Evolutionary conservation across 2,113 vertebrate species (phyloP), one percentile per base, ranked within the genome.

Genomic region (Pampusana beccarii): DNA sequence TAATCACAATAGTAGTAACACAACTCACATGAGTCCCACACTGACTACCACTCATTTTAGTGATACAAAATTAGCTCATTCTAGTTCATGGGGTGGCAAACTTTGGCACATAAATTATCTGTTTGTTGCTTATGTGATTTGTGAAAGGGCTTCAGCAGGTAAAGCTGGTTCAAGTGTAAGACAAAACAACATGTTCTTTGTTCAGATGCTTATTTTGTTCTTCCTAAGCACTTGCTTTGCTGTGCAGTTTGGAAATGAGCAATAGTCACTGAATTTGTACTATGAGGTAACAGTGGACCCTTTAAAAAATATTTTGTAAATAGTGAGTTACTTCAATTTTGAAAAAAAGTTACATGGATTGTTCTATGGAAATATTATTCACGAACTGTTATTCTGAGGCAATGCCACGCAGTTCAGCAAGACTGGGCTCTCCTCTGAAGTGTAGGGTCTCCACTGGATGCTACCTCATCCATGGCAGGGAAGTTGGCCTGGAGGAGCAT

Each of bases 151-250:
- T 86, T 78, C 53, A 28, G 40, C 44, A 79, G 50, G 78, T 94
- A 88, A 85, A 82, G 53, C 50, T 61, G n/a, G 9, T 58, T 88
- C 54, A 80, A 83, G 46, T 85, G 28, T 87, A 58, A 34, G 40
- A 79, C 31, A 56, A 91, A 94, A 95, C 85, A 24, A 79, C 26
- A 26, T 71, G 78, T 96, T 91, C 88, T 96, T 74, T 91, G 50
- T 87, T 77, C 80, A 73, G 66, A 57, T 73, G 70, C 20, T 96
- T 73, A 81, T 94, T 88, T 48, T 96, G 83, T 67, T 93, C 66
- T 89, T 87, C 21, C 57, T 79, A 46, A 11, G 29, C 36, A 71
- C 38, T 87, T 74, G 61, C 53, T 65, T 67, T 95, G 83, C 61
- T 1, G 2, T 42, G 29, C 40, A 54, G 74, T 42, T 54, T 82